Evolutionary conservation across 2,888 invertebrate species (phyloP).

Genomic region (Drosophila robusta): DNA sequence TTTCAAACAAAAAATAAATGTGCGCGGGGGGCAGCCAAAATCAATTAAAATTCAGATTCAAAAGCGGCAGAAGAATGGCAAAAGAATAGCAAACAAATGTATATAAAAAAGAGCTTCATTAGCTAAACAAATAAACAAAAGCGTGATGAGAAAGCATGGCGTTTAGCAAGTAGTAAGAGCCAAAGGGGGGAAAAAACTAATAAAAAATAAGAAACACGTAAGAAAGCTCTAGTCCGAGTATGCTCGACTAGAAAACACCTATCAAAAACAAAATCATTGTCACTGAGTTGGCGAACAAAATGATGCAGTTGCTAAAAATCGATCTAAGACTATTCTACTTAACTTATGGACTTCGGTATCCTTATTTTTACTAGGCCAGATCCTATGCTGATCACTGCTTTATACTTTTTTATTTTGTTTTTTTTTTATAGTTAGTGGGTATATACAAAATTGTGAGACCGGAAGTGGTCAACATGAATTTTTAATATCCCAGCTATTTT

Average conservation of each 20-base stretch:
- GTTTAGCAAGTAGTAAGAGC: not conserved
- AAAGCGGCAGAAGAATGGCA: constrained; percentile 15
- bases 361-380: no score
- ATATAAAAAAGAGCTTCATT: constrained; percentile 29
- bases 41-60: constrained; percentile 47
- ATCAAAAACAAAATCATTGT: no score
- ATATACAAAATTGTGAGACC: not conserved
- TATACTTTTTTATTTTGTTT: no score
- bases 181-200: not conserved
- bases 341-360: not conserved
- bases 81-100: constrained; percentile 10
- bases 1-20: constrained; percentile 33
- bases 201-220: not conserved
- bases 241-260: not conserved
- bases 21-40: constrained; percentile 10
- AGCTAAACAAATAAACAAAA: constrained; percentile 50
- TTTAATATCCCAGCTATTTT: not conserved
- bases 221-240: not conserved
- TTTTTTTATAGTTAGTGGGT: not conserved
- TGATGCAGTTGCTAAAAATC: no score
- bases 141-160: constrained; percentile 19
- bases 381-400: no score
- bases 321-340: no score
- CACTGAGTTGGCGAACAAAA: not conserved
- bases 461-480: constrained; percentile 2